phyloP scores from a whole-genome alignment of 2,113 vertebrate species.

The Ascaphus truei region DNA sequence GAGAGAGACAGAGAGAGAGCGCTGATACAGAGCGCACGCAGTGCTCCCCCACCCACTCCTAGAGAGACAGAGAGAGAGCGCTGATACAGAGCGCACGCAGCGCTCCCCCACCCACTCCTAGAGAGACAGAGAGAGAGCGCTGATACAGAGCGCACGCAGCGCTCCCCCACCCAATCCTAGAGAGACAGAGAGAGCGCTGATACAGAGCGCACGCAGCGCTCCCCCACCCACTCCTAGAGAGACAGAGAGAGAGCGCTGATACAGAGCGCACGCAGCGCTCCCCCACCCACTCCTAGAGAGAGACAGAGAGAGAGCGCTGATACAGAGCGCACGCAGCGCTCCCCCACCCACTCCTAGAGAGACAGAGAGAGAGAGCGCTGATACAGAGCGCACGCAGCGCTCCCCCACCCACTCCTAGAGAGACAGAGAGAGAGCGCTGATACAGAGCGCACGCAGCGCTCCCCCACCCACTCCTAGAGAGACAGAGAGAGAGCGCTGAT shows the following conservation, averaged over 20 bases:
- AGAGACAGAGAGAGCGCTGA: background rate
- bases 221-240: slow-evolving; percentile 93
- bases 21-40: slow-evolving; percentile 80
- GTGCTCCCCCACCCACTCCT: slow-evolving; percentile 98
- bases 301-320: fast-evolving
- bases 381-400: slow-evolving; percentile 84
- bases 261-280: slow-evolving; percentile 91
- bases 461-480: slow-evolving; percentile 93
- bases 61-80: background rate
- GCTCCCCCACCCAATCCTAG: slow-evolving; percentile 97
- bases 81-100: slow-evolving; percentile 80
- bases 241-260: background rate
- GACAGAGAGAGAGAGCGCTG: background rate
- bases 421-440: background rate
- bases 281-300: slow-evolving; percentile 91
- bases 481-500: background rate
- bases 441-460: slow-evolving; percentile 88
- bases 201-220: slow-evolving; percentile 88
- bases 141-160: slow-evolving; percentile 83
- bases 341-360: slow-evolving; percentile 93
- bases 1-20: background rate
- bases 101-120: slow-evolving; percentile 98
- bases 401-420: slow-evolving; percentile 96
- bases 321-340: slow-evolving; percentile 88
- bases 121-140: background rate